Evolutionary conservation across 2,888 invertebrate species (phyloP).

Genomic region (Euphydryas editha): DNA sequence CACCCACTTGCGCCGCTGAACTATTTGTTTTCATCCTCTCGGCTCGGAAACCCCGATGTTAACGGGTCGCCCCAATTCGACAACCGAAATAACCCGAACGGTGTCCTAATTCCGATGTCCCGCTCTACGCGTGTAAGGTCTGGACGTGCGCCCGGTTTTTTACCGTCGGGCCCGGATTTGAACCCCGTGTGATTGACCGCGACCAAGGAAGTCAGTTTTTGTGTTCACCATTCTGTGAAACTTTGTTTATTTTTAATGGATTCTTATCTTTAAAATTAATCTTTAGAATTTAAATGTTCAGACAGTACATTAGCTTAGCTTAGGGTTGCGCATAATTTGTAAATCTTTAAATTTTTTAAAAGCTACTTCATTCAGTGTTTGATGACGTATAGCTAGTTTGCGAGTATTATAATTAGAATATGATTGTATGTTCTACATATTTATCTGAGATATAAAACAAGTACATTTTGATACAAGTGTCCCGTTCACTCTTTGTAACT

Average conservation of each 20-base stretch:
- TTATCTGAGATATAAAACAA: conserved; percentile 4
- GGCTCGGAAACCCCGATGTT: conserved; percentile 72
- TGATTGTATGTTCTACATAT: neutral
- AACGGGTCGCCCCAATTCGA: conserved; percentile 76
- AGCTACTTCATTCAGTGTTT: neutral
- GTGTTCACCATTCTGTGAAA: conserved; percentile 16
- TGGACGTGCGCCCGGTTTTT: conserved; percentile 42
- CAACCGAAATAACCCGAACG: conserved; percentile 73
- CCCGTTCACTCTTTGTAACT: conserved; percentile 21
- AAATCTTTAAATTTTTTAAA: neutral
- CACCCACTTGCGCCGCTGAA: conserved; percentile 52
- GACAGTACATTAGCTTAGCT: neutral
- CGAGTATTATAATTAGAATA: neutral
- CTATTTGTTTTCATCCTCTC: conserved; percentile 68
- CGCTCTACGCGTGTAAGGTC: conserved; percentile 44
- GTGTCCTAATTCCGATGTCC: conserved; percentile 69
- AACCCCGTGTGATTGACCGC: conserved; percentile 45
- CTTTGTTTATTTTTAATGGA: conserved; percentile 12
- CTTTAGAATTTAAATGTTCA: neutral
- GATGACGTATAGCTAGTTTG: neutral
- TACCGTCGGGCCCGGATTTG: conserved; percentile 38
- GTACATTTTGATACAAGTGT: conserved; percentile 1
- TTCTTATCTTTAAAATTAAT: conserved; percentile 6
- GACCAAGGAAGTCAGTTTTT: conserved; percentile 31
- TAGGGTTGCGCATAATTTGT: neutral